Base-by-base conservation (phyloP, 2,113 vertebrate species). In the Bubo scandiacus region DNA sequence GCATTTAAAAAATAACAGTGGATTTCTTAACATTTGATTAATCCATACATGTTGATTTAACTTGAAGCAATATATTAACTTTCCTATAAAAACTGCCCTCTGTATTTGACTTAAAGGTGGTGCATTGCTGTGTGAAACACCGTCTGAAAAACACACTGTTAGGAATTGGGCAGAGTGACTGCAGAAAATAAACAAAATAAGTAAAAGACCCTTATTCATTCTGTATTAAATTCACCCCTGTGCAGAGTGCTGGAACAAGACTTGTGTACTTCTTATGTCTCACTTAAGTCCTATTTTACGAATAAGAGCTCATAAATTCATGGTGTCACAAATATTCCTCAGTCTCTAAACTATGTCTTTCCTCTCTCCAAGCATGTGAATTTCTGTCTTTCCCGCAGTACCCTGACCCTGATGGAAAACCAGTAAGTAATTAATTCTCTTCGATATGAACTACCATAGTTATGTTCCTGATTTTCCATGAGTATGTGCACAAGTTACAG, bases 131-230 rank as follows among this genome's bases (percentile, higher is more conserved):
- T 52, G 34, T 57, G 73, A 86, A 94, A 95, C 62, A 86, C 11
- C 2, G 0, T 22, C 66, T 96, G 87, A 92, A 67, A 91, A 79
- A 57, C 72, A 88, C 21, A 40, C 38, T 88, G 79, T 67, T 86
- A 88, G 63, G 88, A 94, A 94, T 12, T 59, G 67, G n/a, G 55
- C 80, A 88, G 55, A 86, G 63, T 42, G 51, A 78, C 71, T 86
- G 67, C 12, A 71, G 85, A 93, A 96, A 81, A 59, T 51, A 96
- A 93, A 93, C 42, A 73, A 96, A 92, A 77, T 58, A 80, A 86
- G 72, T 96, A 86, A 92, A 95, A 96, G 71, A 68, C 45, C 40
- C 81, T 90, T 88, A 94, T 92, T 95, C 94, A 96, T 88, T 83
- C 83, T 32, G 40, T 72, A 86, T 86, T 66, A 86, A 95, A 96